Evolutionary conservation across 2,113 vertebrate genomes (phyloP).

Genomic region (Hippocampus guttulatus): DNA sequence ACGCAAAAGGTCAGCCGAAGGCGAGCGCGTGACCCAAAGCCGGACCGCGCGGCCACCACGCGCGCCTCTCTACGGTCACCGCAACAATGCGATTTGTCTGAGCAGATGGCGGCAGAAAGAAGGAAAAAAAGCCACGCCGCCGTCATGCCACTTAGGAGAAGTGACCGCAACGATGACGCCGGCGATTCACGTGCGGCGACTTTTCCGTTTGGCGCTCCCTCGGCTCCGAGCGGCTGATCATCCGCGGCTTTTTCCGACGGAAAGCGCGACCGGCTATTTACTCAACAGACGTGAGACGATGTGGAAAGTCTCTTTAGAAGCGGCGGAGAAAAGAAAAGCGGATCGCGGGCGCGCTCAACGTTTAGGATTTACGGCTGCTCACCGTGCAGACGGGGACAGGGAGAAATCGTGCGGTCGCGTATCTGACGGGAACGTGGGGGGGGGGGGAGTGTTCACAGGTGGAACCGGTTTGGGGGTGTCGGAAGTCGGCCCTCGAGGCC

Average conservation of each 20-base stretch:
- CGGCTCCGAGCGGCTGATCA: constrained; percentile 52
- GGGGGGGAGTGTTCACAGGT: too few relatives aligned
- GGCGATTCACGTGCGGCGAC: constrained; percentile 39
- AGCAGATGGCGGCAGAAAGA: background rate
- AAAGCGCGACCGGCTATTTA: constrained; percentile 42
- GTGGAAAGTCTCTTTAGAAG: constrained; percentile 49
- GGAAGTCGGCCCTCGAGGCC: too few relatives aligned
- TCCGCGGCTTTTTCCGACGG: constrained; percentile 59
- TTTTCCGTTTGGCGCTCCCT: constrained; percentile 48
- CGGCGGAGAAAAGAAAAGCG: background rate
- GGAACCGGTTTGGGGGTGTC: too few relatives aligned
- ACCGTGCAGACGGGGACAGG: background rate
- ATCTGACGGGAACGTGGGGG: too few relatives aligned
- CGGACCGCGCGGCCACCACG: background rate
- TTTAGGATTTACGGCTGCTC: background rate
- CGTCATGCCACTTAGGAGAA: constrained; percentile 33
- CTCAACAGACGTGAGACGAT: constrained; percentile 27
- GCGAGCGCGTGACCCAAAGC: background rate
- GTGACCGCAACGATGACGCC: constrained; percentile 28
- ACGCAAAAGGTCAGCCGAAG: background rate
- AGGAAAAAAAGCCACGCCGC: background rate
- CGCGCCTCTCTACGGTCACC: background rate
- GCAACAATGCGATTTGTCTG: constrained; percentile 42
- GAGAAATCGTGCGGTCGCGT: too few relatives aligned
- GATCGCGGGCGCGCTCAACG: too few relatives aligned